phyloP scores from a whole-genome alignment of 2,113 vertebrate genomes.

The Cercopithecus mona region DNA sequence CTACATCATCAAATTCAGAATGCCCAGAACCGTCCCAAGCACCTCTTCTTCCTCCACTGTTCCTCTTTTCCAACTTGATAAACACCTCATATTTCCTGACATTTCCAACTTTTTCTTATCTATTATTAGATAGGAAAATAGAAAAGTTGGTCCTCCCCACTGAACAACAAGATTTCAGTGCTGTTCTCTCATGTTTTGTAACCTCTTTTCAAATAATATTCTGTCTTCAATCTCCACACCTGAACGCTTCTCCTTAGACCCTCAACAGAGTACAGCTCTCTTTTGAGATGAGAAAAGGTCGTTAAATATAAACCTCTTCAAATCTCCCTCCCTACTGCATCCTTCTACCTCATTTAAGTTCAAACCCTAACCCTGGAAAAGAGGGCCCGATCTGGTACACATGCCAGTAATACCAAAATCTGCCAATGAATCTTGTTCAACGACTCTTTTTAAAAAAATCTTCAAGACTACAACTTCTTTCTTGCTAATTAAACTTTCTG shows the following conservation, averaged over 20 bases:
- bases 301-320: neutral
- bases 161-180: neutral
- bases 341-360: neutral
- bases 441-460: neutral
- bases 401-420: neutral
- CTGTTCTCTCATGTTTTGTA: neutral
- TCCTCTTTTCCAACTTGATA: neutral
- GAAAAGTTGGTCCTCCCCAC: neutral
- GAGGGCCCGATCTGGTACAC: rapidly evolving
- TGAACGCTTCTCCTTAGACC: neutral
- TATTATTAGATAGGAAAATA: neutral
- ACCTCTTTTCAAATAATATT: neutral
- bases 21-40: neutral
- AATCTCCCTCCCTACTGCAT: neutral
- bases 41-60: neutral
- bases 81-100: neutral
- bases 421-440: neutral
- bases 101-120: neutral
- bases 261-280: neutral
- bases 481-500: neutral
- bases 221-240: neutral
- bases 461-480: neutral
- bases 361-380: neutral
- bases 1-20: neutral
- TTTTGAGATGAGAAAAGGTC: neutral